phyloP scores from a whole-genome alignment of 2,888 invertebrate species.

The Invenusta paracnida region DNA sequence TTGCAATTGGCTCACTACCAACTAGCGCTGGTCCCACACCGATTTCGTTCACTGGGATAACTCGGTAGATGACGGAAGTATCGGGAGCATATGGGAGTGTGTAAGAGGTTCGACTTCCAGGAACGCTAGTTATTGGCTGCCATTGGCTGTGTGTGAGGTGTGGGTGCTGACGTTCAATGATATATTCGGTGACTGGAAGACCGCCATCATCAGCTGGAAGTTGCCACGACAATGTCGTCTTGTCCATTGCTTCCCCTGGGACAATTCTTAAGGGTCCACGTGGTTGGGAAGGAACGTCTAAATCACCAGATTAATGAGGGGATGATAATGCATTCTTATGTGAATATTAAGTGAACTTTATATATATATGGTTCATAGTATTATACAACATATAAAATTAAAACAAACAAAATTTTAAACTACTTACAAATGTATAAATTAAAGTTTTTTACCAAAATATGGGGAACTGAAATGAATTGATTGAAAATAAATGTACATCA shows the following conservation, averaged over 20 bases:
- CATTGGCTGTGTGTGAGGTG: background rate
- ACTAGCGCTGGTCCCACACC: background rate
- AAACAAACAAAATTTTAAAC: too few relatives aligned
- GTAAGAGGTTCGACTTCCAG: background rate
- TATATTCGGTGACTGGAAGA: conserved; percentile 36
- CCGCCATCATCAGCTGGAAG: conserved; percentile 56
- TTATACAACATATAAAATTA: too few relatives aligned
- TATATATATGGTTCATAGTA: too few relatives aligned
- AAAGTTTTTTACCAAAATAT: too few relatives aligned
- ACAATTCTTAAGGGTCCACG: conserved; percentile 52
- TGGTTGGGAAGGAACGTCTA: conserved; percentile 52
- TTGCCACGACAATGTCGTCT: conserved; percentile 51
- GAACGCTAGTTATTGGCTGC: background rate
- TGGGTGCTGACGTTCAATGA: conserved; percentile 29
- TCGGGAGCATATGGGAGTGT: background rate
- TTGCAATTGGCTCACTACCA: background rate
- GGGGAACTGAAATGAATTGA: too few relatives aligned
- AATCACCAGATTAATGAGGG: too few relatives aligned
- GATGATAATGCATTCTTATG: too few relatives aligned
- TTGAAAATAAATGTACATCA: too few relatives aligned
- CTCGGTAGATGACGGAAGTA: background rate
- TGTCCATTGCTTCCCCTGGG: conserved; percentile 48
- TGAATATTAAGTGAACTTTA: too few relatives aligned
- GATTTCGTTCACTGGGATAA: background rate
- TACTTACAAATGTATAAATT: too few relatives aligned